These are phyloP conservation scores for Myripristis murdjan DNA, from an alignment of 2,797 vertebrate genomes.

Conservation along the genomic window DNA sequence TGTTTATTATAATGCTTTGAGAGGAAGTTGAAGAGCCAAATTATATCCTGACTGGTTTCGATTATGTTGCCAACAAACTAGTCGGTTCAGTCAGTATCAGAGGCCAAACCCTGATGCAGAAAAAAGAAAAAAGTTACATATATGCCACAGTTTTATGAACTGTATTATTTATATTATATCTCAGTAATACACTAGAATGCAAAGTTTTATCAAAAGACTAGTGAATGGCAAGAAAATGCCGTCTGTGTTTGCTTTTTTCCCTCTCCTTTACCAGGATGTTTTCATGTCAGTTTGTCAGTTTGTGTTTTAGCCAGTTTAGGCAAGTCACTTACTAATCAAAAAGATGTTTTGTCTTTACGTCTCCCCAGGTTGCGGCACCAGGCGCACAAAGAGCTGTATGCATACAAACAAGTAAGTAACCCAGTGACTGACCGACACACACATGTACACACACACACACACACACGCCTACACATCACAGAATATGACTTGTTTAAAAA, in stretches of 20 bases:
- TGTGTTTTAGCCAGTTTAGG: background rate
- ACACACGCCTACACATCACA: background rate
- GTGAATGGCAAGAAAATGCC: slow-evolving; percentile 25
- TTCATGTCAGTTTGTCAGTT: slow-evolving; percentile 36
- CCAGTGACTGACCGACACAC: background rate
- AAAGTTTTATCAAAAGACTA: slow-evolving; percentile 21
- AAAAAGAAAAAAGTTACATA: too few relatives aligned
- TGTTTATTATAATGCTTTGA: background rate
- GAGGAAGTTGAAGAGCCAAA: too few relatives aligned
- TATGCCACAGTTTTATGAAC: background rate
- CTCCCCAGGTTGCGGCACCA: slow-evolving; percentile 95
- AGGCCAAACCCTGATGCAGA: background rate
- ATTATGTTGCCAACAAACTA: background rate
- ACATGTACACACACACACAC: slow-evolving; percentile 3
- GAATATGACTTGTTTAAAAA: background rate
- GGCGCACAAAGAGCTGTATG: slow-evolving; percentile 98
- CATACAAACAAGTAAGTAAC: slow-evolving; percentile 97
- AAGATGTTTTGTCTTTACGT: slow-evolving; percentile 63
- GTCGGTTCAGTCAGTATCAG: background rate
- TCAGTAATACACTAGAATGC: slow-evolving; percentile 15
- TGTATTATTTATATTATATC: background rate
- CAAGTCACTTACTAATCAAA: slow-evolving; percentile 57
- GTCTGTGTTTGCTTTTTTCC: slow-evolving; percentile 25
- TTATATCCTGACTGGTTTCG: background rate
- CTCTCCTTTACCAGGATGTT: slow-evolving; percentile 52